Conservation (phyloP, 2,888 invertebrate genomes). For the Dione juno region DNA sequence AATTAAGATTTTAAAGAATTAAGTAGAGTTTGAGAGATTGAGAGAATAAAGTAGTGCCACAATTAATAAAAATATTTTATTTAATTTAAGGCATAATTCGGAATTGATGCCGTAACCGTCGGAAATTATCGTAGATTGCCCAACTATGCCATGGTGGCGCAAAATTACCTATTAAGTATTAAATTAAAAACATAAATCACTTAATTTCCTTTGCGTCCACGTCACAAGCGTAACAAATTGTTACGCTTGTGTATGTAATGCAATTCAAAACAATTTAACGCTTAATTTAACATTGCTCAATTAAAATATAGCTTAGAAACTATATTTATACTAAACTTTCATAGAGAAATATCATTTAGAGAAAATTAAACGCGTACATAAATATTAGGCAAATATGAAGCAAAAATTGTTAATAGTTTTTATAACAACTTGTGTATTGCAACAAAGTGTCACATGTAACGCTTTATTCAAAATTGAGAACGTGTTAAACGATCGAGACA, state of each 20-base stretch:
- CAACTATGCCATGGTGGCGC: background rate
- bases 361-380: background rate
- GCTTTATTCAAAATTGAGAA: conserved; percentile 13
- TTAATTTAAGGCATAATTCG: no score
- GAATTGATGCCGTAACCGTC: background rate
- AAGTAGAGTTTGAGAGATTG: no score
- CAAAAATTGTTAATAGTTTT: background rate
- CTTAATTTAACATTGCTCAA: conserved; percentile 40
- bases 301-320: conserved; percentile 34
- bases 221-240: conserved; percentile 23
- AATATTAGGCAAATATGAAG: background rate
- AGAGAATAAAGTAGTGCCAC: no score
- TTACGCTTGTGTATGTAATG: conserved; percentile 27
- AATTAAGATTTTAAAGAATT: no score
- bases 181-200: background rate
- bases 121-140: background rate
- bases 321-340: conserved; percentile 32
- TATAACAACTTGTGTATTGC: background rate
- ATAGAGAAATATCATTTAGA: background rate
- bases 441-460: background rate
- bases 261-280: conserved; percentile 42
- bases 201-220: conserved; percentile 36
- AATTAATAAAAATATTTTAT: no score
- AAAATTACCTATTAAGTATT: background rate
- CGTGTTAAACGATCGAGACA: conserved; percentile 17